Evolutionary conservation across 2,797 vertebrate genomes (phyloP).

Genomic region (Acestrorhynchus altus): DNA sequence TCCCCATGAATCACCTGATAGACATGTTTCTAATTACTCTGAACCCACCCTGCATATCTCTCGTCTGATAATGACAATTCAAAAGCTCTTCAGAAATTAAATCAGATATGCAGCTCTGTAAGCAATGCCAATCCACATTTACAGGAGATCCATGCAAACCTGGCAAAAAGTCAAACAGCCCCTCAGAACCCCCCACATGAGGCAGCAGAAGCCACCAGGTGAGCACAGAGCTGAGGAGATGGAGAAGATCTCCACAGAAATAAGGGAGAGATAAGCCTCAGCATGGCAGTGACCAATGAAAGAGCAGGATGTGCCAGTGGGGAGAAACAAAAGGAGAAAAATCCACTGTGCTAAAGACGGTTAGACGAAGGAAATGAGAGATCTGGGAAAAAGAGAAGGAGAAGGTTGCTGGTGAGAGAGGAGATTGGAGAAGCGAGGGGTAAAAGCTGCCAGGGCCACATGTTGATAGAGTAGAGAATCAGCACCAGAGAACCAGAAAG

Average conservation of each 20-base stretch:
- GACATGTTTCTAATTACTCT: background rate
- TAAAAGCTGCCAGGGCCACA: background rate
- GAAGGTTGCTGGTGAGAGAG: background rate
- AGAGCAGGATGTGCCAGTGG: conserved; percentile 17
- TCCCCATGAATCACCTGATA: background rate
- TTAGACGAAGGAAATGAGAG: background rate
- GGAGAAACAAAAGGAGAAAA: background rate
- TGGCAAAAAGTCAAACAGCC: background rate
- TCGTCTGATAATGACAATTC: background rate
- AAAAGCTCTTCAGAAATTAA: background rate
- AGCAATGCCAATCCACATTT: background rate
- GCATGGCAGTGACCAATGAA: background rate
- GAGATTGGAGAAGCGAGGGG: conserved; percentile 1
- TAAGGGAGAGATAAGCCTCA: background rate
- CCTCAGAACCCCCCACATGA: too few species aligned
- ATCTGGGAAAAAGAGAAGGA: background rate
- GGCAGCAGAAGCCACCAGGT: background rate
- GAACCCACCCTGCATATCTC: background rate
- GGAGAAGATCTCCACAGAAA: background rate
- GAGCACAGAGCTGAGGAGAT: background rate
- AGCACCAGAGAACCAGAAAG: background rate
- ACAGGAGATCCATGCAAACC: background rate
- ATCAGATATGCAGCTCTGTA: background rate
- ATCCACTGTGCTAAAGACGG: background rate
- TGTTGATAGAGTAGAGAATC: background rate